These are phyloP conservation scores for Drosophila sp. DNA, from an alignment of 1,140 invertebrate species.

Conservation along the genomic window DNA sequence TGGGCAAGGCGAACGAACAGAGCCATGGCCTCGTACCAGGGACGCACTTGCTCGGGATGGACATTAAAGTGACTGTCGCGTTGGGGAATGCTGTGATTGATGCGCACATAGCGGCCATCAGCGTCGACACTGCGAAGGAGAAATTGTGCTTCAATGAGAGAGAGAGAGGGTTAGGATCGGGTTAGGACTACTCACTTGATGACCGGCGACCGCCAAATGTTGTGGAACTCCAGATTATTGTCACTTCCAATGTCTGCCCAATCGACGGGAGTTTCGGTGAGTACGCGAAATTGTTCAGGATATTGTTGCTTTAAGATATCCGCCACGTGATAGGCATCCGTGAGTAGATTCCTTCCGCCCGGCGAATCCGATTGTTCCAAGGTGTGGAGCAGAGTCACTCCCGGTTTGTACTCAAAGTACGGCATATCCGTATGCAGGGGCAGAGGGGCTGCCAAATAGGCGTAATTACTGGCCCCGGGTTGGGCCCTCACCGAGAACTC, in stretches of 20 bases:
- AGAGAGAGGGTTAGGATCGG: neutral
- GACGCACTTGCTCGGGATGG: constrained; percentile 85
- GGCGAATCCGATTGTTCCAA: constrained; percentile 86
- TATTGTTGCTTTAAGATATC: constrained; percentile 84
- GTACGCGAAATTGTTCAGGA: constrained; percentile 84
- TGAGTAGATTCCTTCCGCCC: constrained; percentile 86
- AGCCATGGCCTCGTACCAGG: constrained; percentile 87
- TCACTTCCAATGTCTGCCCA: constrained; percentile 87
- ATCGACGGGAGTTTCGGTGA: constrained; percentile 85
- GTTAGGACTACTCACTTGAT: constrained; percentile 83
- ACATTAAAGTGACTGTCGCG: constrained; percentile 86
- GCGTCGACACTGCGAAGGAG: constrained; percentile 82
- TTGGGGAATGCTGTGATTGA: constrained; percentile 88
- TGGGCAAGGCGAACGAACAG: constrained; percentile 84
- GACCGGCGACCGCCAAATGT: constrained; percentile 85
- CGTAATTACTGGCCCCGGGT: constrained; percentile 87
- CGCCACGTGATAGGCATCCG: constrained; percentile 86
- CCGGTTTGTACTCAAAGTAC: constrained; percentile 89
- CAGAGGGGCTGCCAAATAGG: constrained; percentile 87
- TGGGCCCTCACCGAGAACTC: constrained; percentile 87
- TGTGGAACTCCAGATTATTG: constrained; percentile 85
- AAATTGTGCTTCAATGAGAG: neutral
- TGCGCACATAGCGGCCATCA: constrained; percentile 84
- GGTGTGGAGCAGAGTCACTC: constrained; percentile 87
- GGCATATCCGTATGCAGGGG: constrained; percentile 88